Evolutionary conservation across 1,140 invertebrate genomes (phyloP).

Genomic region (Olivierus martensii): DNA sequence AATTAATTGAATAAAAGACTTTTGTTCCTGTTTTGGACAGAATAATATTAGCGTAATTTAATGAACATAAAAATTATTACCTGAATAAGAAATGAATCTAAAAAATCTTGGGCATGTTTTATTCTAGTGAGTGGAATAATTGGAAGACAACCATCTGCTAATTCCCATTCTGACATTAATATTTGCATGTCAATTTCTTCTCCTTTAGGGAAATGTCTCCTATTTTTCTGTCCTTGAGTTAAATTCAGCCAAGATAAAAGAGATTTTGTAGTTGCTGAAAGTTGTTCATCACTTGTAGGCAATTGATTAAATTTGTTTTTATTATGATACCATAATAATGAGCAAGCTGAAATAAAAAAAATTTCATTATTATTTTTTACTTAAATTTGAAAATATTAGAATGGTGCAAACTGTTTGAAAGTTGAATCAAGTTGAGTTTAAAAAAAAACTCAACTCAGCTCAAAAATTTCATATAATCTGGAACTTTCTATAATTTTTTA

Average conservation of each 20-base stretch:
- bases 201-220: background rate
- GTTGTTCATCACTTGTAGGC: background rate
- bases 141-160: conserved; percentile 26
- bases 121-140: conserved; percentile 36
- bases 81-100: conserved; percentile 36
- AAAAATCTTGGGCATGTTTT: conserved; percentile 36
- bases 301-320: background rate
- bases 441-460: no score
- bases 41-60: no score
- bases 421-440: no score
- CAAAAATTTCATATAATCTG: no score
- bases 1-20: no score
- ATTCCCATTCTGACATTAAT: background rate
- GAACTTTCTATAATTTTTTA: no score
- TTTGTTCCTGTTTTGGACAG: no score
- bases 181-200: background rate
- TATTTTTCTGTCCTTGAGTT: background rate
- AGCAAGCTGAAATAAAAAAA: no score
- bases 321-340: background rate
- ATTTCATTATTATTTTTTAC: no score
- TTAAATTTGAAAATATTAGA: no score
- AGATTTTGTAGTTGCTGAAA: background rate
- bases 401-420: no score
- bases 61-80: conserved; percentile 20
- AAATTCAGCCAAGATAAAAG: background rate